Evolutionary conservation across 2,113 vertebrate genomes (phyloP).

Genomic region (Periophthalmodon schlosseri): DNA sequence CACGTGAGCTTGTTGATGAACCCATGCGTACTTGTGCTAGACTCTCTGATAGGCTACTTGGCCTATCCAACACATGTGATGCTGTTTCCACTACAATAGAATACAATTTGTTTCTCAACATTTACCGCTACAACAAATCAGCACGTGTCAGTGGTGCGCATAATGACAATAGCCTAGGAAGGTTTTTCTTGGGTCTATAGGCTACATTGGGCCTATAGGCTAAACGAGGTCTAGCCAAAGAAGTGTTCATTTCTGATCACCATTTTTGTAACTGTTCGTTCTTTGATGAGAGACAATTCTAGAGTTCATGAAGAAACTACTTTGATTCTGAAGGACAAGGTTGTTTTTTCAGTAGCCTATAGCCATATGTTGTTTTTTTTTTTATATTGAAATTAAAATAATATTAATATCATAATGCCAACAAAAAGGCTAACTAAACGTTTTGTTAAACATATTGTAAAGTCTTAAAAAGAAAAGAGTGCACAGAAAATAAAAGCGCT

Average conservation of each 20-base stretch:
- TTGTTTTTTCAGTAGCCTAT: slow-evolving; percentile 25
- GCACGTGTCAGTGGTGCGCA: not conserved
- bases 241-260: slow-evolving; percentile 6
- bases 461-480: not conserved
- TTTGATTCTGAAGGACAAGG: slow-evolving; percentile 34
- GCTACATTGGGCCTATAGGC: not conserved
- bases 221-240: not conserved
- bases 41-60: slow-evolving; percentile 41
- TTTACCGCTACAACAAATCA: not conserved
- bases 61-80: slow-evolving; percentile 32
- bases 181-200: not conserved
- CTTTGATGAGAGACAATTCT: slow-evolving; percentile 29
- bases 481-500: slow-evolving; percentile 10
- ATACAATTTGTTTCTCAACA: not conserved
- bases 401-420: too few relatives aligned
- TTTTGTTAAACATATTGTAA: too few relatives aligned
- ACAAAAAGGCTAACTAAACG: too few relatives aligned
- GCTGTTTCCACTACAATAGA: not conserved
- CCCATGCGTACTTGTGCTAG: slow-evolving; percentile 39
- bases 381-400: too few relatives aligned
- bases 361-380: not conserved
- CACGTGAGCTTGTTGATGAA: slow-evolving; percentile 68
- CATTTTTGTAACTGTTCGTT: slow-evolving; percentile 27
- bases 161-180: not conserved
- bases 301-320: slow-evolving; percentile 53